Evolutionary conservation across 1,140 invertebrate genomes (phyloP).

Genomic region (Danaus melanippus): DNA sequence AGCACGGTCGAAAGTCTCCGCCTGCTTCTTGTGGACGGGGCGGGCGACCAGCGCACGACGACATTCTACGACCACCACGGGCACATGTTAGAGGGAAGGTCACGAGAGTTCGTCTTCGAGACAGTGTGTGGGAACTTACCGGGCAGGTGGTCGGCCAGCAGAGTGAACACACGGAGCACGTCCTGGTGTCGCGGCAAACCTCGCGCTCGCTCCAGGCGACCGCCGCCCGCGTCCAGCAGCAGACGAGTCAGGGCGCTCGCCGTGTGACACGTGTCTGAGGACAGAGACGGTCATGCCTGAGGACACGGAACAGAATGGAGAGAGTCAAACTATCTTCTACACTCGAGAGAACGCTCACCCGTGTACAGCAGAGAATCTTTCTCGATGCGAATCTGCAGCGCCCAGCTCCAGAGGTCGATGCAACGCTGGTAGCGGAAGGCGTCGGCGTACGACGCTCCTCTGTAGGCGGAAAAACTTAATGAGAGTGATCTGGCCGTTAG

Average conservation of each 20-base stretch:
- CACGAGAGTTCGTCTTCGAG: too few relatives aligned
- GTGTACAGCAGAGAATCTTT: conserved; percentile 81
- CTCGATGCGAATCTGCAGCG: conserved; percentile 83
- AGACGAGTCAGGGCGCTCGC: conserved; percentile 84
- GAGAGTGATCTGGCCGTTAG: neutral
- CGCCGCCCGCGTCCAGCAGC: conserved; percentile 84
- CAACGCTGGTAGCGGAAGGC: conserved; percentile 87
- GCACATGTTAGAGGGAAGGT: neutral
- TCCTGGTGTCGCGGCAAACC: conserved; percentile 79
- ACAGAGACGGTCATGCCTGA: conserved; percentile 12
- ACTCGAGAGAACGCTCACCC: conserved; percentile 23
- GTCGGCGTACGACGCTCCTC: conserved; percentile 91
- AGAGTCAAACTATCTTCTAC: too few relatives aligned
- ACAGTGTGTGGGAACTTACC: neutral
- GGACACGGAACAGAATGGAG: neutral
- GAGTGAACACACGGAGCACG: conserved; percentile 76
- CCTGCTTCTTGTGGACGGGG: conserved; percentile 83
- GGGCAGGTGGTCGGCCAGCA: conserved; percentile 65
- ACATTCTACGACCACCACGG: conserved; percentile 52
- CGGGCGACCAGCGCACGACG: conserved; percentile 77
- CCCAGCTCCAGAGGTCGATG: conserved; percentile 88
- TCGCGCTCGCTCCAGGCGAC: conserved; percentile 71
- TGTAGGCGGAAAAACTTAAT: conserved; percentile 18
- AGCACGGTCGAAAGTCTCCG: conserved; percentile 86
- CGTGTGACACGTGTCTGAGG: conserved; percentile 80